phyloP scores from a whole-genome alignment of 1,140 invertebrate genomes.

The Bombus consobrinus region DNA sequence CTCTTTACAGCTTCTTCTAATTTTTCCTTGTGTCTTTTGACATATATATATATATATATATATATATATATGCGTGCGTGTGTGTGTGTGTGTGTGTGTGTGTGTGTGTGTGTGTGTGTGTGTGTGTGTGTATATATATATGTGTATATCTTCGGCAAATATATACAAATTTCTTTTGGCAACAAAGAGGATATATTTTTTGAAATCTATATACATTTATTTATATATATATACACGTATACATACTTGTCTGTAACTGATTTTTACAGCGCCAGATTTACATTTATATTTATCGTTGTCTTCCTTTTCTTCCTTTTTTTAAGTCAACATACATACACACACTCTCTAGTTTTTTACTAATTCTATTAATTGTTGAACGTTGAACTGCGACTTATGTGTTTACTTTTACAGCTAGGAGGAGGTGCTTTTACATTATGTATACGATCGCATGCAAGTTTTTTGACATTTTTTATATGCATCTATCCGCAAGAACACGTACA shows the following conservation, averaged over 20 bases:
- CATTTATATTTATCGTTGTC: constrained; percentile 55
- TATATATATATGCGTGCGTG: no score
- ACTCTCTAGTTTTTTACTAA: constrained; percentile 76
- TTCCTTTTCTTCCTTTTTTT: neutral
- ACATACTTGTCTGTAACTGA: constrained; percentile 61
- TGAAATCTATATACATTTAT: constrained; percentile 34
- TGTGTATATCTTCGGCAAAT: constrained; percentile 46
- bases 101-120: no score
- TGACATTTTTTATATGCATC: constrained; percentile 59
- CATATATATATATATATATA: neutral
- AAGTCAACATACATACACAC: constrained; percentile 47
- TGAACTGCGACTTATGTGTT: constrained; percentile 73
- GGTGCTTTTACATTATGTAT: constrained; percentile 76
- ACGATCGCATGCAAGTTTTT: constrained; percentile 64
- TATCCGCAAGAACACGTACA: constrained; percentile 27
- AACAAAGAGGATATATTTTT: constrained; percentile 20
- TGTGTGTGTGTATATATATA: neutral
- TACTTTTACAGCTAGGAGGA: constrained; percentile 83
- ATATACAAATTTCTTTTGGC: constrained; percentile 46
- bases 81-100: no score
- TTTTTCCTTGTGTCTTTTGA: constrained; percentile 43
- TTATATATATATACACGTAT: constrained; percentile 42
- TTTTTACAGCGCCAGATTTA: constrained; percentile 66
- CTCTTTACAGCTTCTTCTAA: constrained; percentile 72
- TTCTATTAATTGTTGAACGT: constrained; percentile 79